Base-by-base conservation (phyloP, 2,888 invertebrate genomes). In the Hydrotaea cyrtoneurina region DNA sequence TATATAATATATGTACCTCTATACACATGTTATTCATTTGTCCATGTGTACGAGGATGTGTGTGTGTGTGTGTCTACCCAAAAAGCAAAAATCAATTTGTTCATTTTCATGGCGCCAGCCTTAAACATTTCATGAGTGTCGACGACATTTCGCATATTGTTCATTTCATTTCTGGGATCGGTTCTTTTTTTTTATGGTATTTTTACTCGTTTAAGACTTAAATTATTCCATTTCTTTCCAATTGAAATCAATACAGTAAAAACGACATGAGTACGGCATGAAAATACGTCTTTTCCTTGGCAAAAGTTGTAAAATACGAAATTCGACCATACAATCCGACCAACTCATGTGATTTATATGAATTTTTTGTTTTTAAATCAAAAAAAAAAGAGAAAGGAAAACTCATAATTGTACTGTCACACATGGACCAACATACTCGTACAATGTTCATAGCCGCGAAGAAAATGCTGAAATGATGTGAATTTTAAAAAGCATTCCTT, bases 91-190 rank as follows among this genome's bases (percentile, higher is more conserved):
- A 80, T 82, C 78, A 82, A 82, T 82, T 82, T 78, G 71, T 75
- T 82, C 64, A 80, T 76, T 79, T 80, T 59, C 21, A 17, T 80
- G 85, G 85, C 85, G 85, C 85, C 85, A 82, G 75, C 78, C 78
- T 72, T 78, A 64, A 74, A 78, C 31, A 31, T 31, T 31, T n/a
- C 39, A 10, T 39, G 39, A 10, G 10, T 15, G 43, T 13, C 43
- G 43, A 43, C 43, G 43, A 43, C 10, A 43, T 43, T 13, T 43
- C 43, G 43, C 3, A 43, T 43, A 13, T 43, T 43, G 43, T 43
- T 43, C 43, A 11, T 43, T 66, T 73, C 5, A 59, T 15, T 53
- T 43, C 55, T 39, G 19, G 55, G 31, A n/a, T n/a, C 50, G 43
- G 23, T 26, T 26, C 31, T 4, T 31, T 15, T 69, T 36, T 31